These are phyloP conservation scores for Didymodactylos carnosus DNA, from an alignment of 2,888 invertebrate species.

Conservation along the genomic window DNA sequence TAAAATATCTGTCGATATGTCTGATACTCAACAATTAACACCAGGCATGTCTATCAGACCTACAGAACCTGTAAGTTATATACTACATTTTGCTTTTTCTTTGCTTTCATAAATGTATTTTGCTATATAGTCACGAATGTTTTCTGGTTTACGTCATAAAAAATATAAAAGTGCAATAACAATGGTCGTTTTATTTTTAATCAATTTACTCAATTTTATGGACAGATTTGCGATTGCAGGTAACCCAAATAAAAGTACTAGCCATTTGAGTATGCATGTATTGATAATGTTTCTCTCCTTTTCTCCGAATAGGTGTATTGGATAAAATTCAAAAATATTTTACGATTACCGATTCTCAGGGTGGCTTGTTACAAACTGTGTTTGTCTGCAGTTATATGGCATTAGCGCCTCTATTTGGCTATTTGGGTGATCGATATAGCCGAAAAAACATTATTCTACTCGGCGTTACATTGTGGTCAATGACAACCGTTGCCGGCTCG, in stretches of 20 bases:
- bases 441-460: conserved; percentile 68
- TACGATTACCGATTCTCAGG: conserved; percentile 51
- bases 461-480: conserved; percentile 78
- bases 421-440: conserved; percentile 82
- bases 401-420: conserved; percentile 89
- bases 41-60: background rate
- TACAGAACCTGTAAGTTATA: background rate
- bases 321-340: conserved; percentile 55
- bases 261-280: too few relatives aligned
- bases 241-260: conserved; percentile 37
- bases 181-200: background rate
- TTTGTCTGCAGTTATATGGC: conserved; percentile 93
- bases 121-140: too few relatives aligned
- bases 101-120: background rate
- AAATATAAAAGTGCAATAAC: background rate
- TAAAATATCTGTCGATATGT: background rate
- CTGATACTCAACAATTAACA: background rate
- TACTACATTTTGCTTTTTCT: background rate
- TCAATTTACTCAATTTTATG: conserved; percentile 69
- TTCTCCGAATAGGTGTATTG: conserved; percentile 67
- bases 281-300: background rate
- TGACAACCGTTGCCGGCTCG: conserved; percentile 76
- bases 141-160: background rate
- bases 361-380: conserved; percentile 75
- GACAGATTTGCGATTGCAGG: conserved; percentile 91